Conservation (phyloP, 2,113 vertebrate genomes). For the crab-eating macaque (Macaca fascicularis) region DNA sequence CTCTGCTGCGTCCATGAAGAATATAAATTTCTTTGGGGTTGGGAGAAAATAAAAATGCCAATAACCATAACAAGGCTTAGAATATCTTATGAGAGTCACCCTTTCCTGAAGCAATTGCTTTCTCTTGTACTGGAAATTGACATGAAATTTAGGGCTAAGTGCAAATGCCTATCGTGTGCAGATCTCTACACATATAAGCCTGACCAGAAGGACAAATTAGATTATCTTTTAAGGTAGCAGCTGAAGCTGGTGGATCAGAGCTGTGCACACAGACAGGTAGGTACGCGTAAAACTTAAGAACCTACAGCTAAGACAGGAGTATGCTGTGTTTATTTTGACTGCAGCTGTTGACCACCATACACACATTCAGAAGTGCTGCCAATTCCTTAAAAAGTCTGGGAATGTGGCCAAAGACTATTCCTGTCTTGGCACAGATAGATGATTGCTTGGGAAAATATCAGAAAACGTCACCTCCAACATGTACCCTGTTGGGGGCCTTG, state of each 20-base stretch:
- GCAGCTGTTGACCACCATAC: neutral
- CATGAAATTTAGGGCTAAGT: slow-evolving; percentile 56
- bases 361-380: neutral
- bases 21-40: slow-evolving; percentile 73
- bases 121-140: neutral
- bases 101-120: slow-evolving; percentile 47
- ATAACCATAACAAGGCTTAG: slow-evolving; percentile 54
- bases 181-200: neutral
- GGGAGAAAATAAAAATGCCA: slow-evolving; percentile 43
- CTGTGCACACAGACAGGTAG: slow-evolving; percentile 54
- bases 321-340: neutral
- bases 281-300: neutral
- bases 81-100: neutral
- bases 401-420: neutral
- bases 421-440: neutral
- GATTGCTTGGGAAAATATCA: neutral
- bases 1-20: slow-evolving; percentile 77
- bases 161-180: slow-evolving; percentile 30
- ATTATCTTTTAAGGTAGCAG: slow-evolving; percentile 71
- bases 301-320: neutral
- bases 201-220: slow-evolving; percentile 59
- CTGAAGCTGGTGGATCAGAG: slow-evolving; percentile 54
- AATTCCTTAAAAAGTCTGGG: neutral
- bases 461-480: accelerated
- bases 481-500: too few relatives aligned